Conservation (phyloP, 1,140 invertebrate species). For the Lithobius niger region DNA sequence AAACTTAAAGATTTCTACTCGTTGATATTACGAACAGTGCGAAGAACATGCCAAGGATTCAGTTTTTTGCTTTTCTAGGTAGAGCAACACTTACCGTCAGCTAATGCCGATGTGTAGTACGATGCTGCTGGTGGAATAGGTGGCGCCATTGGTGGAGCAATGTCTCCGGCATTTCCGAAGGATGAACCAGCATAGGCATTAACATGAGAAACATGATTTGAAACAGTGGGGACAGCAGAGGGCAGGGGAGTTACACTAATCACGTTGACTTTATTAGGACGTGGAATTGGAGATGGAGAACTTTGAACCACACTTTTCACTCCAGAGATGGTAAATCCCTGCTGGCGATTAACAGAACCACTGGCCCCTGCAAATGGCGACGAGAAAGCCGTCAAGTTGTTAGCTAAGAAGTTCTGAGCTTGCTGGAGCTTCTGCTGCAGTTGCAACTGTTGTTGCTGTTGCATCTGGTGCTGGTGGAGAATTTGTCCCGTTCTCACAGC, state of each 20-base stretch:
- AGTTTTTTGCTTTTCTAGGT: background rate
- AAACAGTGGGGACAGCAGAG: background rate
- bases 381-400: background rate
- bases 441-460: no score
- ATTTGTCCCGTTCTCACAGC: no score
- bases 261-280: background rate
- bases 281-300: background rate
- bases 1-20: no score
- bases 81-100: background rate
- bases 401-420: no score
- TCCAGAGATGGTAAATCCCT: background rate
- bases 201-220: background rate
- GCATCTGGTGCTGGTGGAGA: no score
- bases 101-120: slow-evolving; percentile 2
- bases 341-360: background rate
- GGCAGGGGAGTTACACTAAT: background rate
- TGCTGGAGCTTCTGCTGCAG: no score
- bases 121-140: background rate
- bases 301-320: background rate
- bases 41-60: no score
- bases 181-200: background rate
- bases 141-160: background rate
- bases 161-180: background rate
- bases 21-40: no score
- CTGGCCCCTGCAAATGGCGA: background rate